Evolutionary conservation across 2,113 vertebrate genomes (phyloP), one percentile per base, ranked within the genome.

Genomic region (Chaetodon auriga): DNA sequence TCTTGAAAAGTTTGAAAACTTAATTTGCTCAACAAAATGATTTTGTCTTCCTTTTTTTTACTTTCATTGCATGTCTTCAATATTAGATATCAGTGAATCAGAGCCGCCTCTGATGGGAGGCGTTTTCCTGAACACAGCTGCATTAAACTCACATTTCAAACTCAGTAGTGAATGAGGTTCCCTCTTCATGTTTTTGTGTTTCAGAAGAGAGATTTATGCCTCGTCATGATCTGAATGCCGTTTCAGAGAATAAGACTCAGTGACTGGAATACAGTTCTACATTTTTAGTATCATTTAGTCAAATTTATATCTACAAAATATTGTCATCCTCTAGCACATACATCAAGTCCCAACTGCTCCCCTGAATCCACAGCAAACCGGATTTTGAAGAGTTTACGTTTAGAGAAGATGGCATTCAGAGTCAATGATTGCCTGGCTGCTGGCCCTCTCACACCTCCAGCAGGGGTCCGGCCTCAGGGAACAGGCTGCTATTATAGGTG

Each of bases 401-500:
- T 36, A 35, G 64, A 68, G 58, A 66, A 72, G 30, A 48, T 62
- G 53, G 45, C 66, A 45, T 84, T 46, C 72, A 25, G 25, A 41
- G 76, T 75, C 68, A 19, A 49, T 51, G 48, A 18, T 46, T 71
- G 62, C 5, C 49, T 78, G 60, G 48, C 76, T 70, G 60, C 75
- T 58, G 78, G 78, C 49, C 78, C 54, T 78, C 77, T 91, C 74
- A 78, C 91, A 87, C 87, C 79, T 78, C 69, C 81, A 35, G 83
- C 88, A 45, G 86, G 89, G 68, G 65, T 79, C 82, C 51, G 18
- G 79, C 83, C 75, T 89, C 73, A 58, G 86, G 64, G 81, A 87
- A 70, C 23, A 55, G 41, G 63, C 82, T 73, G 72, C 69, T 89
- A 91, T 93, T 89, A 92, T 80, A 92, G 92, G 93, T 93, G 92